Percentiles rank a stretch among this genome's conserved stretches.
Evolutionary conservation across 2,797 vertebrate species (phyloP).

Genomic region (Sebastes hubbsi): DNA sequence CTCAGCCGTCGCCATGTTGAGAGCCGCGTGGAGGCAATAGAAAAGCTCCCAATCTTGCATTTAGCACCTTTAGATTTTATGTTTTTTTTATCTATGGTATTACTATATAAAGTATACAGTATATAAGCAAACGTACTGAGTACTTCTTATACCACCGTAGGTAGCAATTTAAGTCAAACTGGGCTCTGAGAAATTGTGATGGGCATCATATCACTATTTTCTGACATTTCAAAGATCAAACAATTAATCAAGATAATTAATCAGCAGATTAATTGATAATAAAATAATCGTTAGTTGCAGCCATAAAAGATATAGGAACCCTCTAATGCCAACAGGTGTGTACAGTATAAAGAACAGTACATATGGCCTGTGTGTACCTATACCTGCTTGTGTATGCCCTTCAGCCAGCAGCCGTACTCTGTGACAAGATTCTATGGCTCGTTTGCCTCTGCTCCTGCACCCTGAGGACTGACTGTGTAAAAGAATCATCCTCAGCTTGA

Average conservation of each 20-base stretch:
- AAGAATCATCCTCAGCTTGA: conserved; percentile 80
- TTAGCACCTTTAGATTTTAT: background rate
- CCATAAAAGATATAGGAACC: background rate
- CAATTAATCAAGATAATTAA: background rate
- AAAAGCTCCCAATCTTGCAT: too few relatives aligned
- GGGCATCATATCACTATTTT: background rate
- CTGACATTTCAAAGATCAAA: background rate
- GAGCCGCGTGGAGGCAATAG: too few relatives aligned
- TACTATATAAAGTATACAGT: background rate
- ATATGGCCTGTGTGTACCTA: conserved; percentile 4
- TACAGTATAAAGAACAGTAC: background rate
- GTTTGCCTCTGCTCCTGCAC: conserved; percentile 81
- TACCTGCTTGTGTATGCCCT: conserved; percentile 13
- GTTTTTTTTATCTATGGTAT: too few relatives aligned
- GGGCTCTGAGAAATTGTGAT: background rate
- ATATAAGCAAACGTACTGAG: background rate
- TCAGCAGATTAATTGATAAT: background rate
- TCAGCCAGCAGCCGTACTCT: conserved; percentile 23
- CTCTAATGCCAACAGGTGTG: background rate
- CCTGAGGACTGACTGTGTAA: conserved; percentile 81
- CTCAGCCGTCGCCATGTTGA: too few relatives aligned
- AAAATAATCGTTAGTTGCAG: background rate
- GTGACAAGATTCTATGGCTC: conserved; percentile 80
- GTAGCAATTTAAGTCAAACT: background rate
- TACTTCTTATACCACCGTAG: background rate